Conservation (phyloP, 37 sponge, comb jelly and placozoan species). For the Mnemiopsis leidyi region DNA sequence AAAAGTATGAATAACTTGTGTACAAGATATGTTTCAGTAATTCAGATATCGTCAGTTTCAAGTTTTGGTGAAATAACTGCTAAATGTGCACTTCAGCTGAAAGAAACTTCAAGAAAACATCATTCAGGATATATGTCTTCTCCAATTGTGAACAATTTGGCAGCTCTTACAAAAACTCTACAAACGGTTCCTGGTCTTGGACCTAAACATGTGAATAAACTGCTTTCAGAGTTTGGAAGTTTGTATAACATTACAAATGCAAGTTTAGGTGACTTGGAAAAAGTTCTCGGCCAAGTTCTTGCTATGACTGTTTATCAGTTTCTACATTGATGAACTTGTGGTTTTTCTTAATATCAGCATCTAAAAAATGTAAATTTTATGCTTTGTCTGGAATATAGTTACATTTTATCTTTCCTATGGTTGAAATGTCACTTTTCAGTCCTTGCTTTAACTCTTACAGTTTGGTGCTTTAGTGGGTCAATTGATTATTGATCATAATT, state of each 20-base stretch:
- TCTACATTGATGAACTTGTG: not conserved
- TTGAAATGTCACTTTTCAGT: no score
- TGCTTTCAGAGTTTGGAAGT: not conserved
- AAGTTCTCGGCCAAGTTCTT: not conserved
- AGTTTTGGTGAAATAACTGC: constrained; percentile 16
- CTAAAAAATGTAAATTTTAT: no score
- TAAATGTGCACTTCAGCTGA: constrained; percentile 28
- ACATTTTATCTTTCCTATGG: no score
- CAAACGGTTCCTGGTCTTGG: constrained; percentile 22
- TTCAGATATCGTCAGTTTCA: not conserved
- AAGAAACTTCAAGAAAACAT: not conserved
- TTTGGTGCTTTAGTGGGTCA: no score
- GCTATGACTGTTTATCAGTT: constrained; percentile 38
- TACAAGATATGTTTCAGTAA: not conserved
- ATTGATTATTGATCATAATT: no score
- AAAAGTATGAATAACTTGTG: not conserved
- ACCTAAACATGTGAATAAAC: constrained; percentile 6
- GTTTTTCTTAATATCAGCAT: no score
- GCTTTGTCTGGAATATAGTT: no score
- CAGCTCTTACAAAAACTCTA: not conserved
- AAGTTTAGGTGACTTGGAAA: not conserved
- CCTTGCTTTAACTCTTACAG: no score
- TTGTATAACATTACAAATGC: constrained; percentile 11
- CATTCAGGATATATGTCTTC: not conserved
- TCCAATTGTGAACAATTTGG: not conserved